Evolutionary conservation across 2,888 invertebrate species (phyloP).

Genomic region (Diachrysia chrysitis): DNA sequence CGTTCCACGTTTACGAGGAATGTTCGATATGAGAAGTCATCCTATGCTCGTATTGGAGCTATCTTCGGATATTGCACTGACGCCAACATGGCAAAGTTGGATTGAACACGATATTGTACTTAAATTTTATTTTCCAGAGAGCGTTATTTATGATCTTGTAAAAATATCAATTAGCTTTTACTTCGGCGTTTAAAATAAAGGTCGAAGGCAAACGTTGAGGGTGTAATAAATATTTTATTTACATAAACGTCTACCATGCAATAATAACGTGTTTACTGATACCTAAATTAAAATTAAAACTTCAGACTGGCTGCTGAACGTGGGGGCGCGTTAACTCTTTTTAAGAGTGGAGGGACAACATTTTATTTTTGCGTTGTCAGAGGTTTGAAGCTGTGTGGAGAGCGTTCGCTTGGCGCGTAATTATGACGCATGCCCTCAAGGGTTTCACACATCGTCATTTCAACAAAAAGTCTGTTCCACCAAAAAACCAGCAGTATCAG

Average conservation of each 20-base stretch:
- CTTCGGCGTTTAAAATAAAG: constrained; percentile 11
- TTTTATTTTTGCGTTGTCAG: constrained; percentile 69
- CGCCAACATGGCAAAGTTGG: constrained; percentile 25
- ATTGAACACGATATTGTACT: constrained; percentile 8
- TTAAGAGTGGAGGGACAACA: constrained; percentile 64
- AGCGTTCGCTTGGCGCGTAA: constrained; percentile 62
- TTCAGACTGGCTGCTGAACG: constrained; percentile 63
- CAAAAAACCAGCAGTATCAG: constrained; percentile 19
- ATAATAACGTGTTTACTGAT: constrained; percentile 66
- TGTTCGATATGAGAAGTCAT: constrained; percentile 68
- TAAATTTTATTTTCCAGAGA: constrained; percentile 15
- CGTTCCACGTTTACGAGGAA: constrained; percentile 68
- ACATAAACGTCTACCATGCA: constrained; percentile 51
- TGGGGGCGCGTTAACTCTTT: constrained; percentile 49
- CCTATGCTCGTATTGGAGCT: constrained; percentile 58
- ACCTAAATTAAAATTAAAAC: constrained; percentile 69
- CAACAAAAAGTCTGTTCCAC: constrained; percentile 36
- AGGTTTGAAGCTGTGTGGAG: constrained; percentile 62
- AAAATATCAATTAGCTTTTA: constrained; percentile 26
- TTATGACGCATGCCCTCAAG: constrained; percentile 55
- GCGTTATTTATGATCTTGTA: constrained; percentile 8
- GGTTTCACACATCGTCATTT: constrained; percentile 51
- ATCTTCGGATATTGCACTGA: constrained; percentile 55
- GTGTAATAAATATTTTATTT: constrained; percentile 60
- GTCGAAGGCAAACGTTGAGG: constrained; percentile 51